Conservation (phyloP, 2,888 invertebrate species). For the Drosophila testacea region DNA sequence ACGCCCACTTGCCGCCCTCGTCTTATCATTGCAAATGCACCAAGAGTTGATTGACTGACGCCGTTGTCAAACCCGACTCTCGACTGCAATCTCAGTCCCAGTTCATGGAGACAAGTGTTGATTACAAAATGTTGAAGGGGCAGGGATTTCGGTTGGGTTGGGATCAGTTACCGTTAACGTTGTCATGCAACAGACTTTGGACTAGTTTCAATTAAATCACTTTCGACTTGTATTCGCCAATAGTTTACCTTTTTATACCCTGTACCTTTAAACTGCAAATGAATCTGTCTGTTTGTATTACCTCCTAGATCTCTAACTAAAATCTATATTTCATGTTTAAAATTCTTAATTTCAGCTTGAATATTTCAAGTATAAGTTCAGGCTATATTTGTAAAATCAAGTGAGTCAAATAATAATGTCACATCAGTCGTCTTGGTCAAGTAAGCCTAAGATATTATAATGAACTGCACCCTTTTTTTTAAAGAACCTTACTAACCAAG, state of each 20-base stretch:
- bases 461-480: too few species aligned
- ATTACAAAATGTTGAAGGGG: constrained; percentile 21
- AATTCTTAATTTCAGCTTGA: too few species aligned
- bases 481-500: too few species aligned
- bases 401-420: too few species aligned
- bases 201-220: background rate
- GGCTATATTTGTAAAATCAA: too few species aligned
- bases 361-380: too few species aligned
- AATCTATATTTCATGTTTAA: too few species aligned
- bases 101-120: constrained; percentile 28
- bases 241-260: background rate
- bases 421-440: too few species aligned
- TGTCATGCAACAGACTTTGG: constrained; percentile 11
- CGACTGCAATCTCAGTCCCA: constrained; percentile 2
- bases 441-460: too few species aligned
- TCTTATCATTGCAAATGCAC: background rate
- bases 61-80: background rate
- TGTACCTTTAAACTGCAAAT: too few species aligned
- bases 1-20: background rate
- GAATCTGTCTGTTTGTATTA: too few species aligned
- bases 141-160: background rate
- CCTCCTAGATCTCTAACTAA: too few species aligned
- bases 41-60: constrained; percentile 37
- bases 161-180: constrained; percentile 7
- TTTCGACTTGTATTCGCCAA: background rate